Evolutionary conservation across 2,113 vertebrate species (phyloP), one percentile per base, ranked within the genome.

Genomic region (Bubo scandiacus): DNA sequence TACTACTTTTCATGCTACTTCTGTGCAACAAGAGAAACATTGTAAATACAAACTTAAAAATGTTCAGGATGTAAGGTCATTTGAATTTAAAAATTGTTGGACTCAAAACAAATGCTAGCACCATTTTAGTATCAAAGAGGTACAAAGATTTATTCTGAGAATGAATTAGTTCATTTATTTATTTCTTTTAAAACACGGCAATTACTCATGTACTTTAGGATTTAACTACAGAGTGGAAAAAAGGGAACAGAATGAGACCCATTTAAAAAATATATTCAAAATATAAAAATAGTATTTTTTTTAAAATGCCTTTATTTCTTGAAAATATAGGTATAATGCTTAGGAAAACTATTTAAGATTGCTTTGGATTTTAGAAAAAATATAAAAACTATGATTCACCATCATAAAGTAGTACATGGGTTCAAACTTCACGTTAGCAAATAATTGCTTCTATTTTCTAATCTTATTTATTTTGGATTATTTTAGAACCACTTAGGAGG

Each of bases 371-470:
- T 77, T 49, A 72, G 16, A 47, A 89, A 81, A 86, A 70, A 74
- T 16, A 51, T 8, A 13, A 59, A 94, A 93, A 17, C 16, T 54
- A 4, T 18, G 8, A 38, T 81, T 94, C 12, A 9, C 40, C 70
- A 54, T 49, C 79, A 51, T 77, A 29, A 89, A 95, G 66, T 49
- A 68, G 58, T 77, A 67, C 29, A 29, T 77, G 30, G 23, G 29
- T 86, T 94, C 79, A 82, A 89, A 82, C 58, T 92, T 86, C 45
- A 87, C 5, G 2, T 78, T 90, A 62, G 23, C 25, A 94, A 92
- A 80, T 73, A 47, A 92, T 90, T 97, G 68, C 79, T 74, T 95
- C 61, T 78, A 3, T 59, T 94, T 95, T 94, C 86, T 88, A 62
- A 70, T 82, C 70, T 81, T 61, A 40, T 34, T 85, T 86, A 72